Evolutionary conservation across 2,797 vertebrate genomes (phyloP), one percentile per base, ranked within the genome.

Genomic region (Alfaro cultratus): DNA sequence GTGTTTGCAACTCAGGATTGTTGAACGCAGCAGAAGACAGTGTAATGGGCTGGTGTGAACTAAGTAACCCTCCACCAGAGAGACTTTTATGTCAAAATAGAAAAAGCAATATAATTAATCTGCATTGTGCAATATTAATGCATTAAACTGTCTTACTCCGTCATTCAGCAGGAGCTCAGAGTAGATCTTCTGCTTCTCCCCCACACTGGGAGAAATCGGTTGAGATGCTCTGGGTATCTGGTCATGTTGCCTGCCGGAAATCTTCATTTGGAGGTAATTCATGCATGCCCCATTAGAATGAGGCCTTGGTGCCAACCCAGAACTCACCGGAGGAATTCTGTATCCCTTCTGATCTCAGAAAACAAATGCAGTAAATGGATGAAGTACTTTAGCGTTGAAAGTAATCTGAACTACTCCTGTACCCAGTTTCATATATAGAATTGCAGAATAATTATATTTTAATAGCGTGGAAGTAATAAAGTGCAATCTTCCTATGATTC

Each of bases 401-500:
- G 21, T 68, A 39, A 36, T 39, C 18, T 68, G 8, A 68, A 26
- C 21, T 68, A 68, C 36, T 41, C 64, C 64, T 39, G 36, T 5
- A 23, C 64, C 36, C 21, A 23, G 36, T 41, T 36, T 39, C 21
- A 41, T 47, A 34, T 13, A 31, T 8, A 76, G 7, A 8, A 73
- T 73, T 55, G 16, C 29, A 68, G 18, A 71, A 16, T 0, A 36
- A 49, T 46, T 46, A 45, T 13, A 31, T 3, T 46, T 73, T 51
- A 73, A 9, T 55, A 74, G 6, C 64, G 26, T 68, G 10, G 10
- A 68, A 13, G 64, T 45, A 75, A 78, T 71, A 46, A 46, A n/a
- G 57, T 60, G 26, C 18, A 51, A 76, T 57, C 18, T 45, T 77
- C 57, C 10, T 75, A 46, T 29, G 39, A 75, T 74, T 68, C 21